Evolutionary conservation across 1,140 invertebrate genomes (phyloP).

Genomic region (fruit fly (Drosophila melanogaster)): DNA sequence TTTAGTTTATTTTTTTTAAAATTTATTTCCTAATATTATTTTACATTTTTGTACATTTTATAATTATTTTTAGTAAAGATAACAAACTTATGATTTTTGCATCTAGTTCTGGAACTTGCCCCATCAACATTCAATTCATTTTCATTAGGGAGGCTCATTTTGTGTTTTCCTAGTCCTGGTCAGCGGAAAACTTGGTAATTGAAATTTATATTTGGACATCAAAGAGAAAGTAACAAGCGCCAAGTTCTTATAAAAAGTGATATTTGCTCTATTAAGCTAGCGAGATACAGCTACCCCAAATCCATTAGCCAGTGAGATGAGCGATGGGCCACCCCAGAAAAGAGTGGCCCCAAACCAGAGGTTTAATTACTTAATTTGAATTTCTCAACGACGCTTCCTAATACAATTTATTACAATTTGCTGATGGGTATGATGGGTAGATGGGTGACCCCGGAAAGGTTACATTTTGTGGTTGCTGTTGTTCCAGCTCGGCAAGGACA

Average conservation of each 20-base stretch:
- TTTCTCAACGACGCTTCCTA: conserved; percentile 60
- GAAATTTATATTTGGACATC: conserved; percentile 46
- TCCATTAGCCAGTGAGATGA: conserved; percentile 8
- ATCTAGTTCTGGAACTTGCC: background rate
- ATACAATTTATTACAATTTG: conserved; percentile 79
- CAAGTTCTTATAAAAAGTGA: conserved; percentile 28
- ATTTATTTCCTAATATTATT: too few relatives aligned
- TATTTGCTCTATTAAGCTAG: conserved; percentile 45
- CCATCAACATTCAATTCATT: conserved; percentile 24
- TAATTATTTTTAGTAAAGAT: background rate
- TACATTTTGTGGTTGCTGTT: conserved; percentile 62
- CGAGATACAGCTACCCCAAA: conserved; percentile 12
- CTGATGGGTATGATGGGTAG: conserved; percentile 13
- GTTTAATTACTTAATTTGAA: conserved; percentile 83
- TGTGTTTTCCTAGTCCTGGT: conserved; percentile 5
- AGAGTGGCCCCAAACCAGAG: conserved; percentile 4
- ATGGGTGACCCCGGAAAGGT: conserved; percentile 21
- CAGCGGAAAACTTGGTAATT: conserved; percentile 42
- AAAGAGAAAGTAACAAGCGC: conserved; percentile 22
- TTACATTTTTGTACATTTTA: too few relatives aligned
- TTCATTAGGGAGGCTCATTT: conserved; percentile 20
- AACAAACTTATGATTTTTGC: background rate
- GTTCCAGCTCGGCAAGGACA: conserved; percentile 44
- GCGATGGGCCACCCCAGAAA: conserved; percentile 8
- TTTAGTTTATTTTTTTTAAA: too few relatives aligned